Base-by-base conservation (phyloP, 2,888 invertebrate species). In the Mythimna pallens region DNA sequence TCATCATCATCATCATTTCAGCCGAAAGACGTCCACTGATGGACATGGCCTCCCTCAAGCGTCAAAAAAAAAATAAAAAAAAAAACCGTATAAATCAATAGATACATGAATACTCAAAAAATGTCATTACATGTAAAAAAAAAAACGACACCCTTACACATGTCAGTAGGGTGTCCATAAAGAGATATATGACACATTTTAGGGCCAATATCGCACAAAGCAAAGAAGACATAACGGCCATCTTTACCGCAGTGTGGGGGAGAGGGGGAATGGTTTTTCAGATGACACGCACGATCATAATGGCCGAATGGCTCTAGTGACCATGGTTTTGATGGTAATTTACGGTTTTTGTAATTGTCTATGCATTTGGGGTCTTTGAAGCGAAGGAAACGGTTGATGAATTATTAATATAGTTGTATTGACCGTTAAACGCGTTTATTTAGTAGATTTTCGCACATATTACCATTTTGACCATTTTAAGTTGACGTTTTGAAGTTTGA, bases 271-370 rank as follows among this genome's bases (percentile, higher is more conserved):
- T 84, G 85, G 82, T 82, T 88, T 87, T 85, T 86, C 82, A 77
- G 76, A 81, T 76, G 86, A 78, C 87, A 86, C 85, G 82, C 79
- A 75, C 83, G 83, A 78, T 81, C 80, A 80, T 86, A 83, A 89
- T 86, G 67, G 72, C 76, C 65, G 47, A 74, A 83, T 70, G 80
- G 76, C 36, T 83, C 61, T 22, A 50, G 83, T 89, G 74, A 69
- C 89, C 73, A 86, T 54, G 61, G 6, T 65, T 70, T 81, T 57
- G 55, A 66, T 58, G 52, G 30, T 50, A 63, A 40, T 55, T 74
- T 70, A 70, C 54, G 57, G 36, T 36, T 65, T 59, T 30, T 50
- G 55, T 80, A 69, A 74, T 74, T 67, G 63, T 52, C 6, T 52
- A 12, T 14, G 22, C 2, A 22, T 36, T 71, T 34, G 14, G 14